Evolutionary conservation across 2,113 vertebrate genomes (phyloP).

Genomic region (Gallinago undulata): DNA sequence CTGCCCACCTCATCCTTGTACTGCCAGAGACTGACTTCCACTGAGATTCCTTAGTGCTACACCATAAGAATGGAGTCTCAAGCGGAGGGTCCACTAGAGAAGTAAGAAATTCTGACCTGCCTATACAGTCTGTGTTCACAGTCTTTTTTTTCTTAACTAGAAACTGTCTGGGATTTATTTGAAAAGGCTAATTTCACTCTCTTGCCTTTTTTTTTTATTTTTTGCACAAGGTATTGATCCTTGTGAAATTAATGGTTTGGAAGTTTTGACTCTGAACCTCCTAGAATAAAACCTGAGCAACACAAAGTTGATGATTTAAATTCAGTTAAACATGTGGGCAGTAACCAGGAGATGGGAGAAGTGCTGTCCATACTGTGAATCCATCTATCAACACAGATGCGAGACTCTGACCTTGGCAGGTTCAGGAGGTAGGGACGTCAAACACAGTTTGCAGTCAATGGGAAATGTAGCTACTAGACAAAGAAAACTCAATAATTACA

Average conservation of each 20-base stretch:
- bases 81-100: not conserved
- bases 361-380: not conserved
- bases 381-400: not conserved
- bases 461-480: not conserved
- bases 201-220: not conserved
- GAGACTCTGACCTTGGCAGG: conserved; percentile 1
- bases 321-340: not conserved
- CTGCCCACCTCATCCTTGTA: not conserved
- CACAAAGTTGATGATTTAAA: conserved; percentile 1
- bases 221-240: not conserved
- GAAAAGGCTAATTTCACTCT: not conserved
- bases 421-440: not conserved
- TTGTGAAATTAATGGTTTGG: not conserved
- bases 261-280: not conserved
- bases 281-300: not conserved
- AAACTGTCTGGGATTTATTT: not conserved
- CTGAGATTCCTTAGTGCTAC: not conserved
- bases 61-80: not conserved
- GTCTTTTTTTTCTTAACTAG: not conserved
- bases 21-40: not conserved
- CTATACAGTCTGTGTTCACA: not conserved
- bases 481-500: not conserved
- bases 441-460: not conserved
- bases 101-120: not conserved
- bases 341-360: not conserved